Evolutionary conservation across 1,140 invertebrate genomes (phyloP).

Genomic region (Drosophila oshimai): DNA sequence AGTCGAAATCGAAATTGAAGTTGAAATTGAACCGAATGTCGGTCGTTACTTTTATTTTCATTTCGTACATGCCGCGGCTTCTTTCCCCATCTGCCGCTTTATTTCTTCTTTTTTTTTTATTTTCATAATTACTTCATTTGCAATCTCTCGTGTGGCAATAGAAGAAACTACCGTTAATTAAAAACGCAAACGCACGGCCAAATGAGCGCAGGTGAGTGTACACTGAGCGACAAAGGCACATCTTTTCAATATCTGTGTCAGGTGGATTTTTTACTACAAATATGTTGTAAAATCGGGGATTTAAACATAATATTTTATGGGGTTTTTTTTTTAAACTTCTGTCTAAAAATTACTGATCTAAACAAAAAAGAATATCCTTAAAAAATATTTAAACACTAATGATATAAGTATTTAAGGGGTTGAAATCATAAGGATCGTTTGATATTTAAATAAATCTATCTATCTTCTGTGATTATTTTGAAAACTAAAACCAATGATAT

Average conservation of each 20-base stretch:
- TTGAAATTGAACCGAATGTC: constrained; percentile 54
- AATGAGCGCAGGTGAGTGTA: constrained; percentile 43
- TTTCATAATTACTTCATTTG: constrained; percentile 77
- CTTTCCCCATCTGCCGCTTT: constrained; percentile 29
- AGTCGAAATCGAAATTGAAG: no score
- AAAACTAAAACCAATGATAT: no score
- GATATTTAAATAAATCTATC: no score
- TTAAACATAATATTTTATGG: no score
- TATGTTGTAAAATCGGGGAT: no score
- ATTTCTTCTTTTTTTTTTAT: constrained; percentile 26
- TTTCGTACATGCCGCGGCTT: constrained; percentile 9
- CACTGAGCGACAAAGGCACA: not conserved
- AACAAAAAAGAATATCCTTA: no score
- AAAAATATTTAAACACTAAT: no score
- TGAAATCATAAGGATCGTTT: no score
- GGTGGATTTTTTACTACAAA: not conserved
- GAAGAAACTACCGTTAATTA: constrained; percentile 74
- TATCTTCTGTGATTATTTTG: no score
- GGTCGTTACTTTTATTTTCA: constrained; percentile 54
- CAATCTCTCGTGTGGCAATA: constrained; percentile 74
- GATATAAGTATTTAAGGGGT: no score
- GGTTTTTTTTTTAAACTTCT: no score
- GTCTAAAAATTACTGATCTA: no score
- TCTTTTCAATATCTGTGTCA: not conserved
- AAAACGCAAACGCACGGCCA: constrained; percentile 70